phyloP scores from a whole-genome alignment of 2,888 invertebrate genomes.

The Apeira syringaria region DNA sequence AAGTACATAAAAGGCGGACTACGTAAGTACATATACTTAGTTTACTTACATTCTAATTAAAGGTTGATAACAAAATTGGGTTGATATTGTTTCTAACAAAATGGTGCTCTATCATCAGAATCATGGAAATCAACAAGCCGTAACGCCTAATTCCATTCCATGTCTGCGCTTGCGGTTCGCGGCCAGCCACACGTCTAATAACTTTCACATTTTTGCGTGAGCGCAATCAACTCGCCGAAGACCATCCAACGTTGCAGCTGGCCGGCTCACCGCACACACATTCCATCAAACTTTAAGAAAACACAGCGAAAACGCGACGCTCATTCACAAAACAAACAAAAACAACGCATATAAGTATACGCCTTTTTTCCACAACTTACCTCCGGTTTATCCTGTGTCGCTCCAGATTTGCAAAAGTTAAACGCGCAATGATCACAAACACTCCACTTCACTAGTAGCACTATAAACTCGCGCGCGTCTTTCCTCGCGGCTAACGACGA shows the following conservation, averaged over 20 bases:
- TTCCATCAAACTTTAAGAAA: conserved; percentile 21
- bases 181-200: conserved; percentile 37
- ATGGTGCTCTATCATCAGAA: no score
- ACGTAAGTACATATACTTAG: no score
- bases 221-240: conserved; percentile 25
- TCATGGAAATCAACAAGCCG: conserved; percentile 7
- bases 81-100: no score
- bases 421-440: conserved; percentile 52
- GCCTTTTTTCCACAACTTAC: conserved; percentile 42
- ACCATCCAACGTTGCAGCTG: background rate
- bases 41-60: no score
- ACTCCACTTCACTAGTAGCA: conserved; percentile 54
- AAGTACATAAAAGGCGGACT: no score
- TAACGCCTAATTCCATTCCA: conserved; percentile 20
- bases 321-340: conserved; percentile 52
- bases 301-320: conserved; percentile 38
- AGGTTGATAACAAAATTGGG: no score
- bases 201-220: conserved; percentile 63
- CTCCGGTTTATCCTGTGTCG: conserved; percentile 55
- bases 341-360: conserved; percentile 25
- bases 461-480: conserved; percentile 39
- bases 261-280: conserved; percentile 14
- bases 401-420: conserved; percentile 69
- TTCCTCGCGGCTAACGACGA: conserved; percentile 31
- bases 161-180: conserved; percentile 11